Base-by-base conservation (phyloP, 2,797 vertebrate genomes). In the Merluccius polli region DNA sequence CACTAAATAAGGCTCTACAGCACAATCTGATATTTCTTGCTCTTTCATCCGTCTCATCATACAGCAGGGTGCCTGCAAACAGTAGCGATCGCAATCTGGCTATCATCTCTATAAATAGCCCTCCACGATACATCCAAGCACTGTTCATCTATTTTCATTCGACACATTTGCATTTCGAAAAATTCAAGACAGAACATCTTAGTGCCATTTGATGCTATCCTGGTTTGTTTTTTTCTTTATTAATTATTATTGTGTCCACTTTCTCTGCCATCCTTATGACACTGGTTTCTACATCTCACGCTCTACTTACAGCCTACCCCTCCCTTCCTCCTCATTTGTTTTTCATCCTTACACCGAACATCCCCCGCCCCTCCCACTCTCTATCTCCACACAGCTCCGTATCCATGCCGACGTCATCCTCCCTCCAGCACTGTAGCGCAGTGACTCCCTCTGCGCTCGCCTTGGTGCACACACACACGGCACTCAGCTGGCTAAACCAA, bases 81-180 rank as follows among this genome's bases (percentile, higher is more conserved):
- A 70, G 77, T 73, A 70, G 29, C 7, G 16, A 59, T 27, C 75
- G 71, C 75, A 76, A 76, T 76, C 73, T 74, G 71, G 59, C 76
- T 75, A 83, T 72, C 80, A 85, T 82, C 27, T 21, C 87, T 85
- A 86, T 82, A 88, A 89, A 86, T 87, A 87, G 77, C 74, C 83
- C 41, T 32, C 38, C 65, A 30, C 77, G 33, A 70, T 70, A 63
- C 31, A 44, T 11, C 65, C 75, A 79, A 65, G 24, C 59, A 63
- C 52, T 24, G 48, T 52, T 21, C 7, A 52, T 63, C 52, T 2
- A 27, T 63, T 10, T 1, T 27, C n/a, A 27, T 63, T 27, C 11
- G 52, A 27, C 10, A n/a, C 52, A 63, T 63, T 24, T 63, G n/a
- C n/a, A 63, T 63, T n/a, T 24, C 1, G n/a, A 63, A 63, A 27